Conservation (phyloP, 2,797 vertebrate genomes). For the Bryconaethiops microstoma region DNA sequence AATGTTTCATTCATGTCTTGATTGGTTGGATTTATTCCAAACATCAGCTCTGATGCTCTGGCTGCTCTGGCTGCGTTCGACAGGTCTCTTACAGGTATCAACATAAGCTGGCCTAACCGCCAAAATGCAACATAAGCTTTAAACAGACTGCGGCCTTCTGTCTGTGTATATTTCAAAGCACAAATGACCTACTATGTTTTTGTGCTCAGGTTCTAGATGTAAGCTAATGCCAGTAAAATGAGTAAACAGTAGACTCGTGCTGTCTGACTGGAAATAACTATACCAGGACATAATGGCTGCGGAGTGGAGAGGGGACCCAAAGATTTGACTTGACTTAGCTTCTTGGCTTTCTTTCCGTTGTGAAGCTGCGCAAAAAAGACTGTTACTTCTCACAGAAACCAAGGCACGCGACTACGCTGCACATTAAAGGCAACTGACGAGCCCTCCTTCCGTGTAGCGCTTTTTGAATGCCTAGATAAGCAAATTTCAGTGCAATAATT, state of each 20-base stretch:
- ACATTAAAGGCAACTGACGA: background rate
- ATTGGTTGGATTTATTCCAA: no score
- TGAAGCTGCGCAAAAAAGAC: background rate
- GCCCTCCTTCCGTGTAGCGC: background rate
- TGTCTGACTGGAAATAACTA: background rate
- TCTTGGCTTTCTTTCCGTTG: background rate
- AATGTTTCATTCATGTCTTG: no score
- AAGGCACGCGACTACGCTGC: background rate
- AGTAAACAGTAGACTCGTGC: background rate
- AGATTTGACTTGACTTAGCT: background rate
- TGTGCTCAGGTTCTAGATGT: no score
- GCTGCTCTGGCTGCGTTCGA: no score
- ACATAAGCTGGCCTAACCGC: no score
- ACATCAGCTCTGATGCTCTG: no score
- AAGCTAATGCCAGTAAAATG: no score
- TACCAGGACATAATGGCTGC: background rate
- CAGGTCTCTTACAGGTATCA: no score
- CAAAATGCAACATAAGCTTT: no score
- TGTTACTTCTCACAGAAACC: constrained; percentile 11
- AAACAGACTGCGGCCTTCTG: no score
- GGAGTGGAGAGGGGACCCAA: background rate
- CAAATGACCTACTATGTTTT: no score
- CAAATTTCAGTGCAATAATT: constrained; percentile 14
- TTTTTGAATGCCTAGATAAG: constrained; percentile 20
- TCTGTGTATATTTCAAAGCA: no score